Conservation (phyloP, 2,797 vertebrate species). For the Danio albolineatus region DNA sequence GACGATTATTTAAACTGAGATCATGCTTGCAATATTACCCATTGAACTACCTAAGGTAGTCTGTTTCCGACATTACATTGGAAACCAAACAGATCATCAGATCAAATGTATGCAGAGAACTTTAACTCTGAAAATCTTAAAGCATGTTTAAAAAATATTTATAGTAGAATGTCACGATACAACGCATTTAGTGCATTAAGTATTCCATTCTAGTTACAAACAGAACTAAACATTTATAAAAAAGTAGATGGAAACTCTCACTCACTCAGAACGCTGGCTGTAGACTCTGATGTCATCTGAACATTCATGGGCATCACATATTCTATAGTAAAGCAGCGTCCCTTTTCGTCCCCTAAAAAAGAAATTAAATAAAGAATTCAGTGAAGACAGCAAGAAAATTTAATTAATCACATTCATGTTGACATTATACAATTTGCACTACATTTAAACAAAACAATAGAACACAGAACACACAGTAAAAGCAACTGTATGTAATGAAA, state of each 20-base stretch:
- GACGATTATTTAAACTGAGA: no score
- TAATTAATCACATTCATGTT: not conserved
- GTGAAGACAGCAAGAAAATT: not conserved
- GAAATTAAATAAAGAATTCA: not conserved
- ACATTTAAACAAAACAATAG: no score
- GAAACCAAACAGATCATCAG: no score
- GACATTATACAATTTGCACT: not conserved
- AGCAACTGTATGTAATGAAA: no score
- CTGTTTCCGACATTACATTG: no score
- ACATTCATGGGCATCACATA: conserved; percentile 94
- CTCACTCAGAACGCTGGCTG: conserved; percentile 93
- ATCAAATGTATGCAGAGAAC: not conserved
- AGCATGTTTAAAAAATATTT: not conserved
- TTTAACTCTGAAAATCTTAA: not conserved
- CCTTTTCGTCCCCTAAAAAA: conserved; percentile 89
- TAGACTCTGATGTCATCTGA: conserved; percentile 94
- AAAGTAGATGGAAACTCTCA: conserved; percentile 36
- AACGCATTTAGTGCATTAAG: not conserved
- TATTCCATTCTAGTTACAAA: not conserved
- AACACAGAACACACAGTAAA: no score
- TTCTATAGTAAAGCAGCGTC: conserved; percentile 94
- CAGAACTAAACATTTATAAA: not conserved
- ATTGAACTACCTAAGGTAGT: no score
- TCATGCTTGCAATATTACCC: not conserved
- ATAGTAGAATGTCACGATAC: not conserved